phyloP scores from a whole-genome alignment of 2,888 invertebrate species.

The Tetragonisca angustula region DNA sequence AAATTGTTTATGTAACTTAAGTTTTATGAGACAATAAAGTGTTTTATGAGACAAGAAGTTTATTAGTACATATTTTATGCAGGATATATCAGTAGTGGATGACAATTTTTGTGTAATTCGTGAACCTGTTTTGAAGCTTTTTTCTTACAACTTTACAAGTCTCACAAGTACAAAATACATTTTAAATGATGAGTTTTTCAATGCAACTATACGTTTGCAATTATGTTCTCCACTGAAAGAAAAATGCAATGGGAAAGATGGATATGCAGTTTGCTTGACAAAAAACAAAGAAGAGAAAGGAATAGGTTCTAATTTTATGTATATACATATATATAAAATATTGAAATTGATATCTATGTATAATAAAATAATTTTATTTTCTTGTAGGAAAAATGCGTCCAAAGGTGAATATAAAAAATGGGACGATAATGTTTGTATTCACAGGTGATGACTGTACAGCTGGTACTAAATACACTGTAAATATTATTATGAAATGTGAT shows the following conservation, averaged over 20 bases:
- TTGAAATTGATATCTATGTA: background rate
- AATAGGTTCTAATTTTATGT: conserved; percentile 69
- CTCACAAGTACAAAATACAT: conserved; percentile 58
- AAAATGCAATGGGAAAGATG: conserved; percentile 69
- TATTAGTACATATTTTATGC: conserved; percentile 5
- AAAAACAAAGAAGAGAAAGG: conserved; percentile 71
- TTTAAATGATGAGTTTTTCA: conserved; percentile 39
- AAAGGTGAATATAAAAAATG: conserved; percentile 42
- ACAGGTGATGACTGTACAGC: conserved; percentile 74
- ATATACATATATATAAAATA: background rate
- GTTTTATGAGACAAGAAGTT: background rate
- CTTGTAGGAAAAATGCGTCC: conserved; percentile 73
- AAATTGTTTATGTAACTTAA: background rate
- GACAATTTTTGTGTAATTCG: conserved; percentile 48
- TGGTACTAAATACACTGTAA: conserved; percentile 66
- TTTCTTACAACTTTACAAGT: conserved; percentile 65
- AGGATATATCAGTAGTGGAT: conserved; percentile 23
- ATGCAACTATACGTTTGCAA: conserved; percentile 67
- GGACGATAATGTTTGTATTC: conserved; percentile 69
- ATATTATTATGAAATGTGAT: conserved; percentile 76
- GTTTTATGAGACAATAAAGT: background rate
- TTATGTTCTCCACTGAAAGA: conserved; percentile 71
- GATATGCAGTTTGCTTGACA: conserved; percentile 74
- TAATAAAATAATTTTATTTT: conserved; percentile 17
- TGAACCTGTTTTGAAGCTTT: conserved; percentile 36